These are phyloP conservation scores for Criorhina ranunculi DNA, from an alignment of 2,888 invertebrate species.

Conservation along the genomic window DNA sequence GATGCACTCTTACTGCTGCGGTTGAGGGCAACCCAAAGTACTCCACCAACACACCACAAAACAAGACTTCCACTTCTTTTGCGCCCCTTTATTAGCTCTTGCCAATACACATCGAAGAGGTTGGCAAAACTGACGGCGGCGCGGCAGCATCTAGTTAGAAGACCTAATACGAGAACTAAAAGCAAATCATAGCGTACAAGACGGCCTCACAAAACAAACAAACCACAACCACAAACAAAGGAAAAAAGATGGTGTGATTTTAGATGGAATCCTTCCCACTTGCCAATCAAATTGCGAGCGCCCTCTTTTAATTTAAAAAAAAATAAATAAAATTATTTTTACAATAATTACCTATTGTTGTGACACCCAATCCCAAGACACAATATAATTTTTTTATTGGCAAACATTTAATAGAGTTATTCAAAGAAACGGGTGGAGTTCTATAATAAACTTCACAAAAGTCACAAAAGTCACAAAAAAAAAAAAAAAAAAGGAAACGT, in stretches of 20 bases:
- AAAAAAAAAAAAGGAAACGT: conserved; percentile 5
- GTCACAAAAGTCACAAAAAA: not conserved
- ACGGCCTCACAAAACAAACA: no score
- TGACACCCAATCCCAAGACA: no score
- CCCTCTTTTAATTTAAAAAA: no score
- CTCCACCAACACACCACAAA: conserved; percentile 13
- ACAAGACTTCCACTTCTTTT: not conserved
- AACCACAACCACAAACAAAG: conserved; percentile 5
- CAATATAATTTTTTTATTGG: not conserved
- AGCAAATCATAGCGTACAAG: conserved; percentile 27
- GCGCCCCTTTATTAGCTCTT: not conserved
- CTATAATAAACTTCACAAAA: no score
- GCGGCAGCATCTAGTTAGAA: conserved; percentile 32
- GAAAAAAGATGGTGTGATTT: conserved; percentile 22
- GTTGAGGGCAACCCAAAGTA: conserved; percentile 23
- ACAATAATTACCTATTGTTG: conserved; percentile 7
- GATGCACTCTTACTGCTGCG: conserved; percentile 7
- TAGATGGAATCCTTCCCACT: not conserved
- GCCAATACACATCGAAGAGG: not conserved
- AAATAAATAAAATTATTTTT: conserved; percentile 2
- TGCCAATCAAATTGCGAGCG: conserved; percentile 21
- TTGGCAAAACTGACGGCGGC: no score
- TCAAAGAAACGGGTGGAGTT: not conserved
- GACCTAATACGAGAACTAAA: conserved; percentile 15
- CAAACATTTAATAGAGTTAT: not conserved